Conservation (phyloP, 2,797 vertebrate species). For the Peromyscus eremicus region DNA sequence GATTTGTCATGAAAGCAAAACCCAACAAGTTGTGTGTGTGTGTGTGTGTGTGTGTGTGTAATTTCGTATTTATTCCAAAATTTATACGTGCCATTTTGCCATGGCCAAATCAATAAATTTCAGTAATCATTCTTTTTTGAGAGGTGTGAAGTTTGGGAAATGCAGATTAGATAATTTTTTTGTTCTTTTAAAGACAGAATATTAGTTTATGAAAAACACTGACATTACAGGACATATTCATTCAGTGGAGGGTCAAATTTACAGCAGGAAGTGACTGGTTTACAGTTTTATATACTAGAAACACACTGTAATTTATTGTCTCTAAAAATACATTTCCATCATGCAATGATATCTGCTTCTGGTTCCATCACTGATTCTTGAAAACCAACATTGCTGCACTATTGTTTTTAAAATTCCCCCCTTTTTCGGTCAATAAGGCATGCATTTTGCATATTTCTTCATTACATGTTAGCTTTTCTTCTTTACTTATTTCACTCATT, state of each 20-base stretch:
- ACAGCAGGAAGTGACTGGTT: constrained; percentile 81
- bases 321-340: constrained; percentile 81
- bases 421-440: background rate
- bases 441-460: background rate
- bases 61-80: constrained; percentile 83
- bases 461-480: background rate
- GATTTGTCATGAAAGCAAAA: constrained; percentile 89
- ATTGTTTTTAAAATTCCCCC: constrained; percentile 35
- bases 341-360: constrained; percentile 50
- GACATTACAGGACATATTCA: constrained; percentile 81
- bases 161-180: constrained; percentile 70
- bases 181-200: constrained; percentile 59
- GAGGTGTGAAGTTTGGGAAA: background rate
- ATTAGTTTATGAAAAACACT: constrained; percentile 75
- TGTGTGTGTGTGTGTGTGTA: background rate
- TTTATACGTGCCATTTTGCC: constrained; percentile 72
- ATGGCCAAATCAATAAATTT: constrained; percentile 67
- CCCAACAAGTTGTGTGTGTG: constrained; percentile 78
- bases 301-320: constrained; percentile 82
- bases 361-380: background rate
- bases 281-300: constrained; percentile 82
- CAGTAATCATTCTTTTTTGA: constrained; percentile 6
- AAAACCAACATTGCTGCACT: background rate
- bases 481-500: background rate
- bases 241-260: constrained; percentile 81